phyloP scores from a whole-genome alignment of 2,888 invertebrate species.

The Trimorus sp. region DNA sequence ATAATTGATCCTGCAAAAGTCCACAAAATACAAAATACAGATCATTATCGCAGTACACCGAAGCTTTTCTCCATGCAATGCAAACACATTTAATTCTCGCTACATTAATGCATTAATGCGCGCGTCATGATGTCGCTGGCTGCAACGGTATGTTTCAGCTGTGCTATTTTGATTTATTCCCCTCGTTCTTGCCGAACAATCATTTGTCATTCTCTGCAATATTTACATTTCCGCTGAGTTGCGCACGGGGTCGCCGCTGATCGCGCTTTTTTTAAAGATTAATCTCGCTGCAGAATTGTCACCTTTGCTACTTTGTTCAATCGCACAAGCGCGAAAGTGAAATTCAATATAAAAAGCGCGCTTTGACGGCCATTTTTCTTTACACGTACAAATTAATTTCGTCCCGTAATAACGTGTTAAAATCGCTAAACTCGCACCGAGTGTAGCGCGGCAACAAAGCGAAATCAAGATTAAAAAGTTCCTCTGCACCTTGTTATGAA shows the following conservation, averaged over 20 bases:
- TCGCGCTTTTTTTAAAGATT: constrained; percentile 5
- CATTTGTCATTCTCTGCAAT: constrained; percentile 27
- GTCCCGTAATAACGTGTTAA: no score
- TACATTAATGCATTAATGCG: no score
- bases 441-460: not conserved
- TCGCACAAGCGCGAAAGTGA: not conserved
- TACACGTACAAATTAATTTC: no score
- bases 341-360: no score
- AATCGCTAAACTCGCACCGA: not conserved
- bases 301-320: not conserved
- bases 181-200: constrained; percentile 21
- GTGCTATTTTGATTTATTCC: constrained; percentile 22
- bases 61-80: no score
- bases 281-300: constrained; percentile 3
- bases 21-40: no score
- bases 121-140: constrained; percentile 1
- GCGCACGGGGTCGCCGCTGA: not conserved
- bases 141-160: constrained; percentile 10
- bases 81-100: constrained; percentile 15
- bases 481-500: constrained; percentile 11
- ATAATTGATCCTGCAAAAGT: no score
- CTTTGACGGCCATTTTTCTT: no score
- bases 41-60: no score
- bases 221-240: constrained; percentile 8
- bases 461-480: not conserved